Conservation (phyloP, 2,797 vertebrate species). For the Odontamblyopus rebecca region DNA sequence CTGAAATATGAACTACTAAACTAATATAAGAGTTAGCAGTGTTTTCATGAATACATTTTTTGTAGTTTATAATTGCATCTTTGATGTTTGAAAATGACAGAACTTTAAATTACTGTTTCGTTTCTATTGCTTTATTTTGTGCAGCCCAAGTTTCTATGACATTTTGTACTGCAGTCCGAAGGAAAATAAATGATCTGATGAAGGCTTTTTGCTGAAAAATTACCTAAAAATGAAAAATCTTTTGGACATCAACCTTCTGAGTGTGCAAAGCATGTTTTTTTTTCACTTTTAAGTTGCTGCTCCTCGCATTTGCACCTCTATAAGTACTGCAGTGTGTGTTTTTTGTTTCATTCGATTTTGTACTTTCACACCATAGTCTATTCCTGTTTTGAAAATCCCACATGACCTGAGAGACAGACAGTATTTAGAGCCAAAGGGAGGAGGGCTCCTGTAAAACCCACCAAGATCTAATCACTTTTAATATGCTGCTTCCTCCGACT, state of each 20-base stretch:
- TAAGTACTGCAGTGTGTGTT: no score
- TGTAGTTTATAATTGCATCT: not conserved
- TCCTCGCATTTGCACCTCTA: no score
- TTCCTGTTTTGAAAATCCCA: not conserved
- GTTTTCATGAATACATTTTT: no score
- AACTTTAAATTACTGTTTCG: not conserved
- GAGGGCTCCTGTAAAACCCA: conserved; percentile 38
- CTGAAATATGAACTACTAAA: not conserved
- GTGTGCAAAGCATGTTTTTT: no score
- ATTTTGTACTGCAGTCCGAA: no score
- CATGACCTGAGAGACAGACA: conserved; percentile 9
- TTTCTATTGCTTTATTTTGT: no score
- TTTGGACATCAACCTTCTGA: no score
- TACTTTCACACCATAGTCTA: not conserved
- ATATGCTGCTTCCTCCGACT: conserved; percentile 69
- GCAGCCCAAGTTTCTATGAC: not conserved
- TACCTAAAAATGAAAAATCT: no score
- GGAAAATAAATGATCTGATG: no score
- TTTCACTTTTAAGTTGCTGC: no score
- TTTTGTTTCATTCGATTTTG: not conserved
- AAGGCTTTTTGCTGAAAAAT: no score
- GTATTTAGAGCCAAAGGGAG: conserved; percentile 10
- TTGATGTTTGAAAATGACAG: not conserved
- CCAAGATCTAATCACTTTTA: conserved; percentile 69
- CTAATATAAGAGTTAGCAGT: no score